phyloP scores from a whole-genome alignment of 2,113 vertebrate species.

The Geococcyx californianus region DNA sequence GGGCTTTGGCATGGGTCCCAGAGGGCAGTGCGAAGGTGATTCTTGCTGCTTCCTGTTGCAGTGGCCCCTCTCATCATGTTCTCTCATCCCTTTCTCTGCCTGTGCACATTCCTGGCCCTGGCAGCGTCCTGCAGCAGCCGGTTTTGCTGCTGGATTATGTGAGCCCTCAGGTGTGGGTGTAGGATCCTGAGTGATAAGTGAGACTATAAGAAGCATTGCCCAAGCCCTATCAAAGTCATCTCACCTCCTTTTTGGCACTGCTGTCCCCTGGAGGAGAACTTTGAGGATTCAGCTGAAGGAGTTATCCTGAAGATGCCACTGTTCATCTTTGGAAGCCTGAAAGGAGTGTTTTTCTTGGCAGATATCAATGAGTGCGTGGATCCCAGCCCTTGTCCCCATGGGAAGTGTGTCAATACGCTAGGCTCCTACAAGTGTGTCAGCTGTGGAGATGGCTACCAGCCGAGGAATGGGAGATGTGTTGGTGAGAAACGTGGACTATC shows the following conservation, averaged over 20 bases:
- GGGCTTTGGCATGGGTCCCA: conserved; percentile 81
- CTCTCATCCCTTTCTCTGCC: neutral
- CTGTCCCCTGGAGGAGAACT: neutral
- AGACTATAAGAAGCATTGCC: neutral
- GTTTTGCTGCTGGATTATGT: neutral
- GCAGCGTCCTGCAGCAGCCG: neutral
- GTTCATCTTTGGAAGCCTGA: neutral
- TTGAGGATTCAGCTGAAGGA: neutral
- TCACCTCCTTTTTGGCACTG: neutral
- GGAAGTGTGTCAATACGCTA: conserved; percentile 81
- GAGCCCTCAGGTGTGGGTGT: neutral
- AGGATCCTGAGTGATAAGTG: neutral
- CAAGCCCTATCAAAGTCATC: neutral
- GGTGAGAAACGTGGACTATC: conserved; percentile 76
- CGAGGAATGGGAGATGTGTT: conserved; percentile 79
- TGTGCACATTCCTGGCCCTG: conserved; percentile 19
- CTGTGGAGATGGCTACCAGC: conserved; percentile 82
- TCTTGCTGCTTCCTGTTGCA: neutral
- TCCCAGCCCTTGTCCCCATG: conserved; percentile 77
- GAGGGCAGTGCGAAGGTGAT: conserved; percentile 88
- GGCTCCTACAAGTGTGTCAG: conserved; percentile 87
- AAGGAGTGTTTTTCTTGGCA: conserved; percentile 72
- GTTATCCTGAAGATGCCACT: neutral
- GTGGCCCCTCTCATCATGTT: no score
- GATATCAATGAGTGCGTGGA: conserved; percentile 84